Percentiles rank a stretch among this genome's conserved stretches.
These are phyloP conservation scores for Drosophila yakuba DNA, from an alignment of 1,140 invertebrate genomes.

Conservation along the genomic window DNA sequence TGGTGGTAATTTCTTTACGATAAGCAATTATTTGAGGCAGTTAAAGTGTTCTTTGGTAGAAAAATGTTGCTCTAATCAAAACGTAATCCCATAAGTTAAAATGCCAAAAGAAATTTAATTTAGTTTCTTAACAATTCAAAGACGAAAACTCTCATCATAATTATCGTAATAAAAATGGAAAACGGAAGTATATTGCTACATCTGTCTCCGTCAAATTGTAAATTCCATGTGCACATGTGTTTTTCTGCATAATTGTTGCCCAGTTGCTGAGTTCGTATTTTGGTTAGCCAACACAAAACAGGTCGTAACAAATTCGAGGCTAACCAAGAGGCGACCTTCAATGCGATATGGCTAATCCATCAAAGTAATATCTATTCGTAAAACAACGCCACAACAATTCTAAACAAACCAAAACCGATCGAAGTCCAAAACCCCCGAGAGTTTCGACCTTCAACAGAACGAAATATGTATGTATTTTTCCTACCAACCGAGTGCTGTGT, in stretches of 20 bases:
- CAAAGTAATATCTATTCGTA: slow-evolving; percentile 61
- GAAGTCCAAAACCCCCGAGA: slow-evolving; percentile 69
- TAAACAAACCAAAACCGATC: slow-evolving; percentile 54
- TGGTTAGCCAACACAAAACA: slow-evolving; percentile 58
- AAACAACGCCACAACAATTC: slow-evolving; percentile 71
- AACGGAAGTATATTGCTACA: too few relatives aligned
- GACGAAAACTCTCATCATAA: too few relatives aligned
- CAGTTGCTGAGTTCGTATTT: slow-evolving; percentile 22
- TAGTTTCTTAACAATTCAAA: too few relatives aligned
- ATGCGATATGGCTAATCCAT: slow-evolving; percentile 66
- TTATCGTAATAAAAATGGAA: too few relatives aligned
- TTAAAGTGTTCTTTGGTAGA: background rate
- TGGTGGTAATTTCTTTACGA: slow-evolving; percentile 38
- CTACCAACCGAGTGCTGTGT: slow-evolving; percentile 28
- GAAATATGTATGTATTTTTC: slow-evolving; percentile 13
- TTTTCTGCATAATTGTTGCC: slow-evolving; percentile 12
- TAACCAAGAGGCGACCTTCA: slow-evolving; percentile 47
- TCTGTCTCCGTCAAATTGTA: background rate
- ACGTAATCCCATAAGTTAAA: too few relatives aligned
- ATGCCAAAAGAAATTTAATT: too few relatives aligned
- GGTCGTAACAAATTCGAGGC: slow-evolving; percentile 65
- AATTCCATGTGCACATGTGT: background rate
- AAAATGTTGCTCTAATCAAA: background rate
- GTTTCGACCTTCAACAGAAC: slow-evolving; percentile 23
- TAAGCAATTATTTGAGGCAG: slow-evolving; percentile 8